Conservation (phyloP, 2,888 invertebrate genomes). For the Campoletis raptor region DNA sequence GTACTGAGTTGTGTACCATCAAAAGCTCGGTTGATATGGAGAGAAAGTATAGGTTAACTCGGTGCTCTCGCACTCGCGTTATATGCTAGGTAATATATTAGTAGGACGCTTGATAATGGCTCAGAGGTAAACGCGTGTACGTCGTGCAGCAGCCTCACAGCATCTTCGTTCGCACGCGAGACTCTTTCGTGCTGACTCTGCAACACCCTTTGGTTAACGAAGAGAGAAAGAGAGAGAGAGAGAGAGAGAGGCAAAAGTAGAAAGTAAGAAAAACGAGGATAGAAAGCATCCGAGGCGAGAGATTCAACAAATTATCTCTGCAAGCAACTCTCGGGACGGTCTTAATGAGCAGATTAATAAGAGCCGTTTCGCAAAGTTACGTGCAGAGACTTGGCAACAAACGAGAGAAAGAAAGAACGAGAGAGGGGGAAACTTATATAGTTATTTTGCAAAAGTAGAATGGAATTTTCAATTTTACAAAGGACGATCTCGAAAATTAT, state of each 20-base stretch:
- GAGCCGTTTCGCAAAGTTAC: constrained; percentile 67
- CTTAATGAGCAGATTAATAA: constrained; percentile 75
- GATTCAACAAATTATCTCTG: constrained; percentile 58
- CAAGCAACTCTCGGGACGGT: constrained; percentile 56
- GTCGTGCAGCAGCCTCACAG: constrained; percentile 39
- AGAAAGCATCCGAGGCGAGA: constrained; percentile 34
- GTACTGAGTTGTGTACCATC: constrained; percentile 14
- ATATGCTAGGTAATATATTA: constrained; percentile 48
- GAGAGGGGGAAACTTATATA: not conserved
- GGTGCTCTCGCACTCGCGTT: constrained; percentile 60
- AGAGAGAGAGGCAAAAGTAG: constrained; percentile 50
- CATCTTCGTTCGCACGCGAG: constrained; percentile 60
- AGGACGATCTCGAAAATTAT: not conserved
- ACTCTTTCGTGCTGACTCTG: constrained; percentile 48
- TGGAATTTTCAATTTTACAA: not conserved
- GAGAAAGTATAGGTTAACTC: constrained; percentile 66
- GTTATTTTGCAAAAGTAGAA: not conserved
- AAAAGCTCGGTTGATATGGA: constrained; percentile 36
- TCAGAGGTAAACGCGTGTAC: constrained; percentile 45
- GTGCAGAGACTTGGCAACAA: constrained; percentile 39
- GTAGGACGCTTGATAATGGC: constrained; percentile 47
- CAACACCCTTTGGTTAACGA: constrained; percentile 24
- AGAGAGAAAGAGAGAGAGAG: constrained; percentile 25
- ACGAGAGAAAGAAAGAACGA: constrained; percentile 11
- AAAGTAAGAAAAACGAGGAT: constrained; percentile 56